Conservation (phyloP, 1,140 invertebrate genomes). For the Mizuhopecten yessoensis region DNA sequence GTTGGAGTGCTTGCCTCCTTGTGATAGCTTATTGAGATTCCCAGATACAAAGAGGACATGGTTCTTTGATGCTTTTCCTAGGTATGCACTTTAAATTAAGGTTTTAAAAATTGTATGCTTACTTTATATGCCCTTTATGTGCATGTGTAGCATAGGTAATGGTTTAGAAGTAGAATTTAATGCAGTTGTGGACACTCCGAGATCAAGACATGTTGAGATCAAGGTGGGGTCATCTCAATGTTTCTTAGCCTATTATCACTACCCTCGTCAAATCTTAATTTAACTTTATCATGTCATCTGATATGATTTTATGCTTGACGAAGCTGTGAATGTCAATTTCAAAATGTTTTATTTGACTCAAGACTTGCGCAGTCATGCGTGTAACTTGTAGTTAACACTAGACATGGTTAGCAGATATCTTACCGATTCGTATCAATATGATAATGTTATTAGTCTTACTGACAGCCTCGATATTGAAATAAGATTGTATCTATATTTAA, state of each 20-base stretch:
- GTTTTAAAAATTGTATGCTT: too few relatives aligned
- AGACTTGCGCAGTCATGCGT: background rate
- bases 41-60: conserved; percentile 99
- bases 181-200: too few relatives aligned
- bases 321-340: background rate
- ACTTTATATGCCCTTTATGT: too few relatives aligned
- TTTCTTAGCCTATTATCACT: too few relatives aligned
- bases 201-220: too few relatives aligned
- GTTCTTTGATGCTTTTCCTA: conserved; percentile 99
- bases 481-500: conserved; percentile 13
- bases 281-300: conserved; percentile 23
- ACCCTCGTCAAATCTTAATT: background rate
- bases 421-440: background rate
- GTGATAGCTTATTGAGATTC: too few relatives aligned
- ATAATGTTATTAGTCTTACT: background rate
- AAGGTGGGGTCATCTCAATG: too few relatives aligned
- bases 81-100: conserved; percentile 86
- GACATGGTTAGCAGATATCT: background rate
- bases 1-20: too few relatives aligned
- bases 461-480: background rate
- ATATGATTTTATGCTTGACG: background rate
- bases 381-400: background rate
- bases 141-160: too few relatives aligned
- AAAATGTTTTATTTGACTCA: background rate
- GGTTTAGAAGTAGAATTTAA: too few relatives aligned